Percentiles rank a stretch among this genome's conserved stretches.
phyloP scores from a whole-genome alignment of 2,797 vertebrate genomes.

The Craterocephalus amniculus region DNA sequence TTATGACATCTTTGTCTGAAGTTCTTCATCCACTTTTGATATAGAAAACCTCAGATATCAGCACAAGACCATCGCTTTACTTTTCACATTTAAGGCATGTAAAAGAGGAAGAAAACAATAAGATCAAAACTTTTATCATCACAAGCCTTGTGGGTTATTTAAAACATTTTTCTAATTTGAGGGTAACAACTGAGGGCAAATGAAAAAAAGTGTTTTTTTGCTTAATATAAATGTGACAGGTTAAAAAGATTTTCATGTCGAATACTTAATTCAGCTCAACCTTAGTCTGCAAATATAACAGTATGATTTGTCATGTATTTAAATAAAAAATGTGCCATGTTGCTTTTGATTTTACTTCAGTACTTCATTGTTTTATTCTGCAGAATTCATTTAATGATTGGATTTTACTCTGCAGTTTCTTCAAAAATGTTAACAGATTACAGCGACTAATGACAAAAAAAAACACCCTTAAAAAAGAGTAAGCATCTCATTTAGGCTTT shows the following conservation, averaged over 20 bases:
- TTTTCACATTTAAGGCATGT: background rate
- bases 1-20: background rate
- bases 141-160: background rate
- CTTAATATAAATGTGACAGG: background rate
- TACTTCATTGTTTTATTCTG: constrained; percentile 32
- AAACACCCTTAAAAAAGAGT: background rate
- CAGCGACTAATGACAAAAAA: constrained; percentile 19
- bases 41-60: background rate
- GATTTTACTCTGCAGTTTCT: constrained; percentile 41
- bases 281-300: constrained; percentile 6
- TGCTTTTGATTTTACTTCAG: constrained; percentile 11
- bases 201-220: background rate
- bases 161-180: background rate
- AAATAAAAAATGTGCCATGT: constrained; percentile 21
- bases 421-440: constrained; percentile 20
- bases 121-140: background rate
- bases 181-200: background rate
- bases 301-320: constrained; percentile 18
- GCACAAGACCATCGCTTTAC: too few relatives aligned
- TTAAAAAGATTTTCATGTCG: background rate
- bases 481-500: background rate
- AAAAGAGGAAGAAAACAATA: too few relatives aligned
- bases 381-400: constrained; percentile 47
- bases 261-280: background rate
- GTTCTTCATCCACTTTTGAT: background rate